Conservation (phyloP, 2,797 vertebrate species). For the Hylomyscus alleni region DNA sequence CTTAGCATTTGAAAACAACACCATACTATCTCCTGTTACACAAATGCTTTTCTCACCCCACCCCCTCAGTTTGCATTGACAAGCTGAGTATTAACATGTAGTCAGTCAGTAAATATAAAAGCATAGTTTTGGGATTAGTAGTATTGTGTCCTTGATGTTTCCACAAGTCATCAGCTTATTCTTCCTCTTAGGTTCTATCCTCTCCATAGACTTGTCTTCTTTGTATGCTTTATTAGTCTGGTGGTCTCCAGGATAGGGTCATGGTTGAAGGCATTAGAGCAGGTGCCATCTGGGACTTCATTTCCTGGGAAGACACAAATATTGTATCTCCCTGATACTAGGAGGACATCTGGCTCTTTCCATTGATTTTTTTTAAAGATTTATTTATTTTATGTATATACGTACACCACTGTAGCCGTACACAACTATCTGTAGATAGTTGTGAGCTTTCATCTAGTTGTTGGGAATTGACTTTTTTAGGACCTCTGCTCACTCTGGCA, state of each 20-base stretch:
- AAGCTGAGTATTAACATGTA: neutral
- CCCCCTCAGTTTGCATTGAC: neutral
- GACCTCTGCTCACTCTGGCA: no score
- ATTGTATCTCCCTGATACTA: neutral
- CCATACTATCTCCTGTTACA: neutral
- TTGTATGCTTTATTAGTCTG: neutral
- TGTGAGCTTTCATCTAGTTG: no score
- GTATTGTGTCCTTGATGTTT: neutral
- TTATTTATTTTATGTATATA: no score
- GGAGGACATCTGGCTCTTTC: neutral
- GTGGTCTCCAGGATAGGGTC: neutral
- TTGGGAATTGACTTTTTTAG: no score
- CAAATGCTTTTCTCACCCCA: neutral
- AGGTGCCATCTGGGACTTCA: neutral
- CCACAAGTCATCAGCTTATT: neutral
- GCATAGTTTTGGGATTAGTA: neutral
- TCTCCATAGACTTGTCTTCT: neutral
- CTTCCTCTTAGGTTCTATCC: neutral
- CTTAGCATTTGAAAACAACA: neutral
- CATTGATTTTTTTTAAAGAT: neutral
- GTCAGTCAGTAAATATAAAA: neutral
- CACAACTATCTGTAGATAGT: no score
- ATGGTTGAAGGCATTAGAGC: neutral
- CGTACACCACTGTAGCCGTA: no score
- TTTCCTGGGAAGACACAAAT: neutral